Percentiles rank a stretch among this genome's conserved stretches.
Evolutionary conservation across 2,888 invertebrate species (phyloP).

Genomic region (Calameuta pallipes): DNA sequence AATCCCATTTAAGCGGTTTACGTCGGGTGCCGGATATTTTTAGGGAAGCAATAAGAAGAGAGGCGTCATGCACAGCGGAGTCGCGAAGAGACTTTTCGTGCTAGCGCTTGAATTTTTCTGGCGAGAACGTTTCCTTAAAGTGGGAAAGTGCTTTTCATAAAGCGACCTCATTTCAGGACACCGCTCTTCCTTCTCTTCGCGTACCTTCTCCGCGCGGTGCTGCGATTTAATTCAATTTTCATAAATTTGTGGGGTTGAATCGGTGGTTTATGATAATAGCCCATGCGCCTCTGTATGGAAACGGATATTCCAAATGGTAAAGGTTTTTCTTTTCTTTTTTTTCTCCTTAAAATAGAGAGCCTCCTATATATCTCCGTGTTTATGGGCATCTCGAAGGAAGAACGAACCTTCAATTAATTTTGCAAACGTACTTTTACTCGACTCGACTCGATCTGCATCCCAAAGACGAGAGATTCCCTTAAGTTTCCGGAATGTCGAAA

Average conservation of each 20-base stretch:
- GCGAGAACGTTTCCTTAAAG: slow-evolving; percentile 10
- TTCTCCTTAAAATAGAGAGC: neutral
- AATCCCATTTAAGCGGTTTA: slow-evolving; percentile 16
- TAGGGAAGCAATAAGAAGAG: slow-evolving; percentile 7
- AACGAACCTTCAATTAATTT: neutral
- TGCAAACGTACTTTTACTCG: neutral
- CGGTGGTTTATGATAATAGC: slow-evolving; percentile 20
- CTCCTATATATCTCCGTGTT: neutral
- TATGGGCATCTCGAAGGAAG: neutral
- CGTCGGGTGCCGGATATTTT: slow-evolving; percentile 4
- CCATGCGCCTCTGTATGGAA: neutral
- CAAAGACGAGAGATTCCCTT: neutral
- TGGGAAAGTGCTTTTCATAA: slow-evolving; percentile 16
- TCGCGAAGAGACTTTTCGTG: slow-evolving; percentile 2
- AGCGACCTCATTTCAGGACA: neutral
- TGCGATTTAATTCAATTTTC: slow-evolving; percentile 46
- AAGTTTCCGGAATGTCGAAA: neutral
- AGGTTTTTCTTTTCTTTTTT: no score
- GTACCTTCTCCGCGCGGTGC: neutral
- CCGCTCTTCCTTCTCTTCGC: neutral
- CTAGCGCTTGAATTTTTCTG: slow-evolving; percentile 11
- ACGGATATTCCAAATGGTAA: neutral
- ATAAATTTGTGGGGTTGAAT: slow-evolving; percentile 31
- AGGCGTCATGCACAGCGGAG: neutral
- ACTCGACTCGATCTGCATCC: neutral